These are phyloP conservation scores for Accipiter cooperii DNA, from an alignment of 2,113 vertebrate species.

Conservation along the genomic window DNA sequence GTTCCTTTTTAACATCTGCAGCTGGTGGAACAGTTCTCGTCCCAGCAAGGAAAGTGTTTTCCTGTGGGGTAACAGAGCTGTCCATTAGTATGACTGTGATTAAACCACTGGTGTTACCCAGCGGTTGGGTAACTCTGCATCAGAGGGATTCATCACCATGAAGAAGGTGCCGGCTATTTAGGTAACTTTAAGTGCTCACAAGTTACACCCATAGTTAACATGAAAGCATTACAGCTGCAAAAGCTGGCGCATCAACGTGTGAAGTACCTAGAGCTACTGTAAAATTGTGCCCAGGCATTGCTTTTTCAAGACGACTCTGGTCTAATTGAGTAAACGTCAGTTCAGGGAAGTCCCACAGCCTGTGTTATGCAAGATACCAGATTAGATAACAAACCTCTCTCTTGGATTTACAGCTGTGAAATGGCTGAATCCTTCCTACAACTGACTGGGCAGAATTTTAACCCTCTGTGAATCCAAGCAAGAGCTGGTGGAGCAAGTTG, in stretches of 20 bases:
- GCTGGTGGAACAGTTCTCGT: not conserved
- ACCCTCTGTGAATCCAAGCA: not conserved
- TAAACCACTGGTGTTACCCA: not conserved
- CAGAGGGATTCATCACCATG: not conserved
- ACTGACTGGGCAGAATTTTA: not conserved
- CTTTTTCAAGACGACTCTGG: not conserved
- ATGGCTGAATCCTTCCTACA: not conserved
- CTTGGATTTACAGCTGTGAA: not conserved
- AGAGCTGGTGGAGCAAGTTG: not conserved
- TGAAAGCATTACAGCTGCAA: not conserved
- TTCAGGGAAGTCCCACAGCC: not conserved
- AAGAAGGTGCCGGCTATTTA: not conserved
- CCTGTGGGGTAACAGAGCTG: not conserved
- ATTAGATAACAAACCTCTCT: not conserved
- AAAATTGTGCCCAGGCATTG: not conserved
- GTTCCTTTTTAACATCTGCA: not conserved
- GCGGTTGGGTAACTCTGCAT: not conserved
- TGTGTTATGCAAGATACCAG: not conserved
- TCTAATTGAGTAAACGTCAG: not conserved
- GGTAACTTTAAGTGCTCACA: not conserved
- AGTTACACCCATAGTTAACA: not conserved
- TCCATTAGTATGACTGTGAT: not conserved
- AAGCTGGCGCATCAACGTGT: not conserved
- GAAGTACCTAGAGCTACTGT: not conserved
- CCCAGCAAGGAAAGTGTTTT: not conserved